Percentiles rank a stretch among this genome's conserved stretches.
These are phyloP conservation scores for Pomatostomus ruficeps DNA, from an alignment of 2,113 vertebrate genomes.

Conservation along the genomic window DNA sequence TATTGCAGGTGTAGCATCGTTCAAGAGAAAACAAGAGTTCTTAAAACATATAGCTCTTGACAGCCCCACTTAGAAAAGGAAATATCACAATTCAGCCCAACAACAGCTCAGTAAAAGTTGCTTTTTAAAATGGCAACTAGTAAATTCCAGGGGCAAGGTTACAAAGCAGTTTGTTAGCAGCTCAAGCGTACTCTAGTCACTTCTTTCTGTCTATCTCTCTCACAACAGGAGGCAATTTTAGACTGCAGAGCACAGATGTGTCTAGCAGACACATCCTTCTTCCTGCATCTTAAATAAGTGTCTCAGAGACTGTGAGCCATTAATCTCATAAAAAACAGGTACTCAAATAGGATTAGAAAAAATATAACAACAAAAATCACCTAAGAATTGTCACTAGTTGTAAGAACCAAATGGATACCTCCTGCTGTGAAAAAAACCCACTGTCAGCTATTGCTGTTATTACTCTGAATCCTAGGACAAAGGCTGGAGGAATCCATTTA, in stretches of 20 bases:
- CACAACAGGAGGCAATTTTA: conserved; percentile 47
- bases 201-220: neutral
- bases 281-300: conserved; percentile 40
- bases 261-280: conserved; percentile 29
- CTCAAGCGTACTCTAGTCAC: neutral
- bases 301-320: neutral
- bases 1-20: neutral
- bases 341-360: conserved; percentile 32
- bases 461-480: neutral
- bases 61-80: neutral
- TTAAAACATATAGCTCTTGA: neutral
- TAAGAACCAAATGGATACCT: neutral
- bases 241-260: conserved; percentile 22
- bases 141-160: conserved; percentile 18
- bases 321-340: conserved; percentile 41
- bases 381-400: neutral
- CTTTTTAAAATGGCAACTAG: conserved; percentile 5
- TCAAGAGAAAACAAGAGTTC: neutral
- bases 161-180: conserved; percentile 29
- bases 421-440: neutral
- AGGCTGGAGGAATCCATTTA: neutral
- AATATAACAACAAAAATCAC: neutral
- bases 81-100: neutral
- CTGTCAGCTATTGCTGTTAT: neutral
- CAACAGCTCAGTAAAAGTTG: neutral